Base-by-base conservation (phyloP, 2,888 invertebrate genomes). In the Cistogaster globosa region DNA sequence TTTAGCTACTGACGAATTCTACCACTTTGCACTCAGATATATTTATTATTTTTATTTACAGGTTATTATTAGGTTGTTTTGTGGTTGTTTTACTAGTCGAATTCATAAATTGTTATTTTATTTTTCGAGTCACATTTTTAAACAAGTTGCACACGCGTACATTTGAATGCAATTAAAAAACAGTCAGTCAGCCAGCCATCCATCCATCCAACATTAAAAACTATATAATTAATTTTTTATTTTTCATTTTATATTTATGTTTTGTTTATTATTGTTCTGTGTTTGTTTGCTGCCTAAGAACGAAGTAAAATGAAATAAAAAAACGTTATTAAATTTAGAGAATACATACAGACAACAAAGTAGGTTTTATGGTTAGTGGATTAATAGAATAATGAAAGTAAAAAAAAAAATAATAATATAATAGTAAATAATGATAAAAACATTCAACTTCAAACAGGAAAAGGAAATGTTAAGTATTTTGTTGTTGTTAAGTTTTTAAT, bases 321-420 rank as follows among this genome's bases (percentile, higher is more conserved):
- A 77, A 36, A 36, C 32, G 63, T 42, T 58, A 74, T 42, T 68
- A 57, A 81, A 71, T 68, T 74, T 60, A 58, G 22, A 65, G 69
- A 81, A 71, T 83, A 75, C 55, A 62, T 42, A 55, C 57, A 80
- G 60, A 26, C 42, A 68, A 26, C 42, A 63, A 87, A 80, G 78
- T 82, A 55, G 86, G 84, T 86, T 87, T 87, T 86, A 86, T 86
- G 87, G 87, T 87, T 86, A 87, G 86, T 87, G 84, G 86, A 86
- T 76, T 86, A 86, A 67, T 86, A 78, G 80, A 79, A 78, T 86
- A 72, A 79, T 78, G 67, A 78, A 71, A 78, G 51, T 67, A 71
- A 77, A 77, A 76, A 38, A 76, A 38, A 60, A 63, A 16, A 53
- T 45, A 32, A 57, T 45, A 63, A 26, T 14, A 63, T 14, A 63